Evolutionary conservation across 2,888 invertebrate genomes (phyloP), one percentile per base, ranked within the genome.

Genomic region (Ceriagrion tenellum): DNA sequence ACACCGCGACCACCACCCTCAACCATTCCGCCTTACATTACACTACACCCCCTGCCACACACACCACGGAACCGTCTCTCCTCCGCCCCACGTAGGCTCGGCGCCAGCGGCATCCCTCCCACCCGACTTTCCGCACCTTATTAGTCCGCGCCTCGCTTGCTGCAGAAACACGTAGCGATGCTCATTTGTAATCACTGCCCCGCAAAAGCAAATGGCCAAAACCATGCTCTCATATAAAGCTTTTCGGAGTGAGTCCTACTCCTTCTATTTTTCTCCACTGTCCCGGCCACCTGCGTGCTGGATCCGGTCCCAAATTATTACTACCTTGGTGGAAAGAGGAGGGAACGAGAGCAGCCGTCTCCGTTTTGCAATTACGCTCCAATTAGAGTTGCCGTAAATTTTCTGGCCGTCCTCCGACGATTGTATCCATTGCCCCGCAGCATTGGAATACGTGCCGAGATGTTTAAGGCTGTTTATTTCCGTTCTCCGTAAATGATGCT

Each of bases 351-450:
- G 47, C 47, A 8, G n/a, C 69, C n/a, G 81, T 81, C 81, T 30
- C 81, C 81, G 30, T 35, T 35, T 81, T 30, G 81, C 81, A 35
- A 81, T 81, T 81, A 81, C 81, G 81, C 81, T 81, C 81, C 35
- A 81, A 81, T 81, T 81, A 81, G 26, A 35, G 35, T 81, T 18
- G 81, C 16, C 81, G 35, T 81, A 81, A 81, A 81, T 81, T 59
- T 20, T 59, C 20, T 12, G 16, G 16, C 18, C 30, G 81, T 13
- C 30, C 18, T n/a, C 12, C 30, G 81, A 69, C n/a, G 10, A 16
- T 18, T 2, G 81, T 35, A n/a, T 81, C 26, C 81, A 81, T 26
- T 81, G 81, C 81, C 1, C 30, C 2, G 81, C n/a, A n/a, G n/a
- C 12, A 26, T 69, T 12, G 69, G 3, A 69, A 69, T 69, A n/a